Evolutionary conservation across 2,888 invertebrate genomes (phyloP).

Genomic region (Ochropleura plecta): DNA sequence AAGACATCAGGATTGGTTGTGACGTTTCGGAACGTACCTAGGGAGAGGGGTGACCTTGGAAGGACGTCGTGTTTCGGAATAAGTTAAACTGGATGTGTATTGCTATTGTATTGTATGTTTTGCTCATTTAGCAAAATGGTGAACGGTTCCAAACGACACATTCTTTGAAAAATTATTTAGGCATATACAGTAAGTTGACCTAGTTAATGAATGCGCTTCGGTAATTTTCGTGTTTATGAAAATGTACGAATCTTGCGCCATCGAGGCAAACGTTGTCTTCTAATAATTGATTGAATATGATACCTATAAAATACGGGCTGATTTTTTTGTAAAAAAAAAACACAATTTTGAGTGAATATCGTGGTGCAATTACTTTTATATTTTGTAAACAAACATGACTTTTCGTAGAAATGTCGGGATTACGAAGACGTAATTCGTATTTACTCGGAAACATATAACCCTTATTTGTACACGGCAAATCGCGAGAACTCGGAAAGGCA

Average conservation of each 20-base stretch:
- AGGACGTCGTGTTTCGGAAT: conserved; percentile 58
- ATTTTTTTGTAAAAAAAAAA: too few species aligned
- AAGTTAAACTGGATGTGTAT: conserved; percentile 55
- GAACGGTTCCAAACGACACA: background rate
- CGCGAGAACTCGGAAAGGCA: conserved; percentile 24
- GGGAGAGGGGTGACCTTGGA: conserved; percentile 67
- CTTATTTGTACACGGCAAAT: background rate
- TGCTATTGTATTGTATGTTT: background rate
- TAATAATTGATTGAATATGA: too few species aligned
- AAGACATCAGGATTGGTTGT: conserved; percentile 31
- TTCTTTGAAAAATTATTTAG: too few species aligned
- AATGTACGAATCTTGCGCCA: background rate
- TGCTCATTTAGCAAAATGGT: background rate
- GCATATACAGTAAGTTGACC: background rate
- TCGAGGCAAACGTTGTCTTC: background rate
- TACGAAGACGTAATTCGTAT: conserved; percentile 26
- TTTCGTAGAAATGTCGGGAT: conserved; percentile 28
- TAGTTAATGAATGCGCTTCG: background rate
- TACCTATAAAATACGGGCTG: too few species aligned
- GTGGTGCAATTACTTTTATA: background rate
- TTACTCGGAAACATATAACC: conserved; percentile 23
- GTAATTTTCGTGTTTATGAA: background rate
- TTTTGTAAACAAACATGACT: conserved; percentile 27
- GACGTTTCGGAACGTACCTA: conserved; percentile 57
- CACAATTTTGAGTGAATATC: too few species aligned